Base-by-base conservation (phyloP, 2,113 vertebrate genomes). In the Smithornis capensis region DNA sequence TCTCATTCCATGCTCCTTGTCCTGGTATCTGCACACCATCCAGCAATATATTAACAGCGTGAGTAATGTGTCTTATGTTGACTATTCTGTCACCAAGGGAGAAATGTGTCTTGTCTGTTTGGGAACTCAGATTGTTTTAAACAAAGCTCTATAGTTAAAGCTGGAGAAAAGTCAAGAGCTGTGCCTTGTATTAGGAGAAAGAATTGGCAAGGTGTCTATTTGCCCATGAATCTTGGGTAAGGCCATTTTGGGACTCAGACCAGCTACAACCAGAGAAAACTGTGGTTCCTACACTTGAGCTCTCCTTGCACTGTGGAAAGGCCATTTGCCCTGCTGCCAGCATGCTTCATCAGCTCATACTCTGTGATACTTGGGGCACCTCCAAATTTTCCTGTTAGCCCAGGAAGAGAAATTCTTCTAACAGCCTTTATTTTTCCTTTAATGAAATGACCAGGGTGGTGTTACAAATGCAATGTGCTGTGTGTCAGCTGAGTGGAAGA, bases 21-120 rank as follows among this genome's bases (percentile, higher is more conserved):
- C 93, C 75, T 90, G 76, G 77, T 96, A 86, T 95, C 90, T 64
- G 90, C 86, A 93, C 88, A 86, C 88, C 85, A 92, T 89, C 94
- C 93, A 83, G 85, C 91, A 92, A 53, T 79, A 69, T 82, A 89
- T 83, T 88, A 95, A 78, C 50, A 85, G 78, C 7, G 1, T 90
- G 95, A 93, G 83, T 93, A 96, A 91, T 25, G 2, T 89, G 75
- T 63, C 87, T 89, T 84, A 73, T 53, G 92, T 78, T 94, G 91
- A 91, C 78, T 87, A 42, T 89, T 88, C 87, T 84, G 85, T 93
- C 95, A 94, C 94, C 73, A 78, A 75, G 91, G 82, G 83, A 92
- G 65, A 83, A 89, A 62, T 31, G 56, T 63, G 71, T 83, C 90
- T 92, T 93, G 71, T 92, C 86, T 93, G 79, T 63, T 97, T 56